Conservation (phyloP, 1,140 invertebrate genomes). For the Meloidogyne hapla region DNA sequence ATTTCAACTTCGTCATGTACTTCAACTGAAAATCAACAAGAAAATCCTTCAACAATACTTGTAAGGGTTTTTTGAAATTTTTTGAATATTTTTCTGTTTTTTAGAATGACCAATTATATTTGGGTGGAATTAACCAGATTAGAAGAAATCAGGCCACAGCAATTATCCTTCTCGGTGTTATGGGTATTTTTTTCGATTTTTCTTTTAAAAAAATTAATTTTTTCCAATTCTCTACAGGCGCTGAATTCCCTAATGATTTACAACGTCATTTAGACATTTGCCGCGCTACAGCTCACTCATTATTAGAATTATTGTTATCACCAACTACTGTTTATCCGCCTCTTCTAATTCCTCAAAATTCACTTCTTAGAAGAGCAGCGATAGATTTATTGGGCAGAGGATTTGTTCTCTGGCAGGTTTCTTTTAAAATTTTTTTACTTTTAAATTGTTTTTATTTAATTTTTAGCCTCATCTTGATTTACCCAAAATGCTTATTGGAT, state of each 20-base stretch:
- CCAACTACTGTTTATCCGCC: conserved; percentile 71
- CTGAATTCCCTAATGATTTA: conserved; percentile 85
- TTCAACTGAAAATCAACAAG: conserved; percentile 17
- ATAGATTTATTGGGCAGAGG: conserved; percentile 88
- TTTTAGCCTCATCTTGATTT: conserved; percentile 84
- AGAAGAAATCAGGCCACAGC: conserved; percentile 93
- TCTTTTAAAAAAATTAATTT: too few relatives aligned
- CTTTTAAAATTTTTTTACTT: not conserved
- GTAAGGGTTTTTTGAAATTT: not conserved
- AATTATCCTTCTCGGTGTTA: conserved; percentile 90
- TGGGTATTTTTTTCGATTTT: conserved; percentile 73
- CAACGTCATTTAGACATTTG: conserved; percentile 60
- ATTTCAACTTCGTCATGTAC: conserved; percentile 3
- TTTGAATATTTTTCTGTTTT: not conserved
- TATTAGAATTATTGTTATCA: conserved; percentile 87
- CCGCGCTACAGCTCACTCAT: conserved; percentile 71
- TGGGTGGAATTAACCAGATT: conserved; percentile 70
- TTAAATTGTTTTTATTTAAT: not conserved
- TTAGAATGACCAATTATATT: conserved; percentile 21
- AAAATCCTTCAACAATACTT: not conserved
- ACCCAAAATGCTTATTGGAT: conserved; percentile 78
- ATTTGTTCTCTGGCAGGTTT: conserved; percentile 89
- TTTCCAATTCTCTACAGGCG: not conserved
- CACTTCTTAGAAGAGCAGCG: conserved; percentile 84
- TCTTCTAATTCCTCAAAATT: conserved; percentile 78